Evolutionary conservation across 2,113 vertebrate species (phyloP), one percentile per base, ranked within the genome.

Genomic region (Pomatostomus ruficeps): DNA sequence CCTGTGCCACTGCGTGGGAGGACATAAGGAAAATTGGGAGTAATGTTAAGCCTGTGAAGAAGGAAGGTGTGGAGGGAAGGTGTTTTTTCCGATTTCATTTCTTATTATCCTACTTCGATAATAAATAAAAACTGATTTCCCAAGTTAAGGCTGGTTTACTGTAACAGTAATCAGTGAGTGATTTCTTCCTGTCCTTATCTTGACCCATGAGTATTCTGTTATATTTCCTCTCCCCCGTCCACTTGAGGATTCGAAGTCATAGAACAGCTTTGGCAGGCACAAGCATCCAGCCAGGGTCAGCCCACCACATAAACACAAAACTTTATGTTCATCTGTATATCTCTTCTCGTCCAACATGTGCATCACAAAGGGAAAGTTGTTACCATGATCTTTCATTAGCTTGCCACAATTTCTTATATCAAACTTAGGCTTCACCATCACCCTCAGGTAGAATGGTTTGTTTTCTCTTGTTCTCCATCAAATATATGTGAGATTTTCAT

Each of bases 1-100:
- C 28, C 23, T 51, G 38, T 1, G 5, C 19, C 36, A 20, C 33
- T 58, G 23, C 0, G 0, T 31, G 8, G 33, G 12, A 45, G 12
- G 6, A 51, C 5, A 6, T 6, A 73, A 10, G 46, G 14, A 73
- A 57, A 72, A 73, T 0, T 58, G 43, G 14, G 10, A 36, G 6
- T 24, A 18, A 33, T 7, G 2, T 26, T 33, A 36, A 63, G 36
- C 26, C 36, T 65, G 23, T 24, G 45, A 45, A 73, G 15, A 45
- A 58, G 16, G 24, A 80, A 74, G 23, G 10, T 45, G 12, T 58
- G 26, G 7, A 66, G 23, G 12, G 12, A n/a, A 51, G 31, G 7
- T 43, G 6, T 28, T 65, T 49, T 51, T n/a, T n/a, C n/a, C n/a
- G n/a, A n/a, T 49, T 65, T 45, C 66, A 24, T 66, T 88, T 66